Evolutionary conservation across 2,888 invertebrate genomes (phyloP), one percentile per base, ranked within the genome.

Genomic region (Chymomyza caudatula): DNA sequence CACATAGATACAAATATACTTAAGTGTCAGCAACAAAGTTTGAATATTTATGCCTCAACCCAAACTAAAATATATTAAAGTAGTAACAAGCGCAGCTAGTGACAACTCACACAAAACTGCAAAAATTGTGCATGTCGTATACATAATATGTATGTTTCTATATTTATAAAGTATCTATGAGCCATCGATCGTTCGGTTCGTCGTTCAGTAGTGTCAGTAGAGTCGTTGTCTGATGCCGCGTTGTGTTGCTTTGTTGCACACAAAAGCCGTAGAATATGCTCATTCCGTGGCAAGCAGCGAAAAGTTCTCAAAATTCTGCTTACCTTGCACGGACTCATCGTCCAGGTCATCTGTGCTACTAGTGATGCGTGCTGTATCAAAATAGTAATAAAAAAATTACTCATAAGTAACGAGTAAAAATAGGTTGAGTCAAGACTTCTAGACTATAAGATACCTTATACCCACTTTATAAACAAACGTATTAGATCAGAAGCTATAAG

Each of bases 311-410:
- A 90, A 90, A 78, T 87, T 87, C 67, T 71, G 76, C 90, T 90
- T 90, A 90, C 90, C 90, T 90, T 90, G 90, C 75, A 90, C 88
- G 65, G 90, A 90, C 68, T 91, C 91, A 75, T 91, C 91, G 67
- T 91, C 96, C 85, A 97, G 92, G 91, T 96, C 96, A 89, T 97
- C 97, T 86, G 96, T 96, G 81, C 96, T 96, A 87, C 92, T 94
- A 91, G 94, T 95, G 91, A 95, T 94, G 71, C 95, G 95, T 83
- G 94, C 95, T 96, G 90, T 52, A 86, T 47, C n/a, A 90, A 52
- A n/a, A 20, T 63, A 19, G 51, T 15, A 60, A n/a, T 15, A 62
- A 8, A 8, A 11, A 37, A 59, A 43, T 43, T 23, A 51, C 11
- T n/a, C 43, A 6, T 47, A n/a, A 37, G 29, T 37, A 37, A 37